A percentile compares a stretch with the other conserved stretches of the same genome.
phyloP scores from a whole-genome alignment of 2,888 invertebrate species.

The Calliscelio sp. region DNA sequence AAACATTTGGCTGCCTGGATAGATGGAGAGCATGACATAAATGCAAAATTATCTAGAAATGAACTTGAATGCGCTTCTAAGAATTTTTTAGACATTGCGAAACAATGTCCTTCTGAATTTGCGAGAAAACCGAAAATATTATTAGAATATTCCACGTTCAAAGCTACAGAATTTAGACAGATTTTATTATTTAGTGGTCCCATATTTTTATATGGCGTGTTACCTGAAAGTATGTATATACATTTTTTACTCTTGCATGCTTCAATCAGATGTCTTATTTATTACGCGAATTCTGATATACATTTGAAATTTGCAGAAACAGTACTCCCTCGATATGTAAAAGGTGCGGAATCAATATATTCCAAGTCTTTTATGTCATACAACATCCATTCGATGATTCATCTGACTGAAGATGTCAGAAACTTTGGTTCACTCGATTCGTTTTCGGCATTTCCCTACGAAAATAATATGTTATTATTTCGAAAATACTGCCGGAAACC shows the following conservation, averaged over 20 bases:
- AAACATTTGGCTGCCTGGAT: slow-evolving; percentile 26
- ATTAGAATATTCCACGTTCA: slow-evolving; percentile 4
- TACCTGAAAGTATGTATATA: slow-evolving; percentile 10
- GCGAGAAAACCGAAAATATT: slow-evolving; percentile 31
- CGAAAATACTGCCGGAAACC: slow-evolving; percentile 43
- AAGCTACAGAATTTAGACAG: slow-evolving; percentile 52
- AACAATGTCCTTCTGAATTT: slow-evolving; percentile 35
- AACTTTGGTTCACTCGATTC: slow-evolving; percentile 41
- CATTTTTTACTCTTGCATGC: slow-evolving; percentile 36
- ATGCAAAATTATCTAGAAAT: not conserved
- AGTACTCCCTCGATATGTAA: slow-evolving; percentile 7
- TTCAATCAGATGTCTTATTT: slow-evolving; percentile 32
- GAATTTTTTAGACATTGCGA: not conserved
- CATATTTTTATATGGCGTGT: slow-evolving; percentile 13
- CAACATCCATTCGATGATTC: slow-evolving; percentile 35
- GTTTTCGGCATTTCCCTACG: slow-evolving; percentile 49
- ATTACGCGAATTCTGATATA: not conserved
- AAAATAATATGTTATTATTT: slow-evolving; percentile 55
- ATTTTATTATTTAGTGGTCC: slow-evolving; percentile 31
- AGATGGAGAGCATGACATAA: slow-evolving; percentile 5
- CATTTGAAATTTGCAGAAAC: slow-evolving; percentile 25
- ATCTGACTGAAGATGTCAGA: slow-evolving; percentile 50
- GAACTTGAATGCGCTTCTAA: not conserved
- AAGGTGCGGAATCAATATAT: slow-evolving; percentile 20
- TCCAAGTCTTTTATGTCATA: slow-evolving; percentile 34